A percentile compares a stretch with the other conserved stretches of the same genome.
Conservation (phyloP, 2,888 invertebrate species). For the Gerosis bhagava region DNA sequence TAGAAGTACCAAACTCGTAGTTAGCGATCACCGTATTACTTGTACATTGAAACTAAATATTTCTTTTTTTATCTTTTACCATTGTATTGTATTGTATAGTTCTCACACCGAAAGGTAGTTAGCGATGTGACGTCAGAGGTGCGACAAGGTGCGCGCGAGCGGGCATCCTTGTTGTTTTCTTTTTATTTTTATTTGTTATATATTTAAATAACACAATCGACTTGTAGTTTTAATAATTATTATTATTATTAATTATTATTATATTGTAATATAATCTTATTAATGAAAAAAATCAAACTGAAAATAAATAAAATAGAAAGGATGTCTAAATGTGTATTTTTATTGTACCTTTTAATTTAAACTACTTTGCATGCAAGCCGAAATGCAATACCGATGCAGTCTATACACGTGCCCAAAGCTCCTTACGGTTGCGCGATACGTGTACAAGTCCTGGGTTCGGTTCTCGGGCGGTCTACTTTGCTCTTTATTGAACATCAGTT, state of each 20-base stretch:
- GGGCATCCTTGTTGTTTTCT: constrained; percentile 71
- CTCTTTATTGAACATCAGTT: too few relatives aligned
- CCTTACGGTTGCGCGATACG: too few relatives aligned
- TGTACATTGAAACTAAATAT: constrained; percentile 77
- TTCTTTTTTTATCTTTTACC: constrained; percentile 77
- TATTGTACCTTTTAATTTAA: neutral
- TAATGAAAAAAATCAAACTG: constrained; percentile 81
- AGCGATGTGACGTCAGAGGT: constrained; percentile 64
- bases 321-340: constrained; percentile 49
- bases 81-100: constrained; percentile 82
- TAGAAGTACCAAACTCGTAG: constrained; percentile 80
- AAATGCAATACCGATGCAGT: too few relatives aligned
- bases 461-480: neutral
- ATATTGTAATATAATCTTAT: constrained; percentile 83
- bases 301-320: constrained; percentile 79
- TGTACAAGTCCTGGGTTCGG: neutral
- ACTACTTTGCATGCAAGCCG: too few relatives aligned
- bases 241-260: constrained; percentile 80
- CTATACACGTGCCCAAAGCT: too few relatives aligned
- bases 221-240: constrained; percentile 81
- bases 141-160: constrained; percentile 52
- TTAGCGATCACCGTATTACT: constrained; percentile 79
- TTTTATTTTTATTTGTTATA: constrained; percentile 77
- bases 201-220: constrained; percentile 81
- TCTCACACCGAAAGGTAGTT: constrained; percentile 71